A percentile compares a stretch with the other conserved stretches of the same genome.
Evolutionary conservation across 2,113 vertebrate species (phyloP).

Genomic region (Podiceps cristatus): DNA sequence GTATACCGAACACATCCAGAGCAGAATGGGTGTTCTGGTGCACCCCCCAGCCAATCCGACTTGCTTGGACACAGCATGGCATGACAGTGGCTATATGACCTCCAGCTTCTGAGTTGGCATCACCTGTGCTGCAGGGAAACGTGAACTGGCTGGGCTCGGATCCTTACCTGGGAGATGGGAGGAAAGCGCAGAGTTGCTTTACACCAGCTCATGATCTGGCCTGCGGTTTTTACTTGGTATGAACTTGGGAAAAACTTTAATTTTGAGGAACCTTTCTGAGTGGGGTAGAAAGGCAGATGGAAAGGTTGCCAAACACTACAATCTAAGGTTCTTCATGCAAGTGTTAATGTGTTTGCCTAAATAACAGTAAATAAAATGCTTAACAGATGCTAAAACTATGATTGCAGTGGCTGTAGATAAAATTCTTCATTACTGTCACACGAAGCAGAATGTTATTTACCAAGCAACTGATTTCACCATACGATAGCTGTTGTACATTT

Average conservation of each 20-base stretch:
- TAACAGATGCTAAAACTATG: constrained; percentile 32
- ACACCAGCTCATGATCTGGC: not conserved
- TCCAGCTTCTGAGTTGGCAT: not conserved
- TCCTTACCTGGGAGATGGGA: not conserved
- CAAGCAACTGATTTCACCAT: constrained; percentile 35
- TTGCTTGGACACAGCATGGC: not conserved
- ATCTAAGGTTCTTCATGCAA: not conserved
- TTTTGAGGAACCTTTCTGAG: not conserved
- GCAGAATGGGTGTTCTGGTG: fast-evolving
- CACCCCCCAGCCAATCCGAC: fast-evolving
- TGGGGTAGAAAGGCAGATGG: not conserved
- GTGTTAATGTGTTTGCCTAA: not conserved
- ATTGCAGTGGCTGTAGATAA: constrained; percentile 29
- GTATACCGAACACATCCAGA: not conserved
- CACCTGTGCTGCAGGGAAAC: not conserved
- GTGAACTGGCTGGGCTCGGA: fast-evolving
- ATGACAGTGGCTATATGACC: not conserved
- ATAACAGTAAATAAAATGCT: constrained; percentile 25
- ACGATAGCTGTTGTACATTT: not conserved
- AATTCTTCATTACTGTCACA: constrained; percentile 49
- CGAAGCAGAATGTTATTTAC: constrained; percentile 33
- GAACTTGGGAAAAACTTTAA: not conserved
- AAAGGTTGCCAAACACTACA: not conserved
- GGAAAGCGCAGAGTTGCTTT: not conserved
- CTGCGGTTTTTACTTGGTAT: not conserved